A percentile compares a stretch with the other conserved stretches of the same genome.
Evolutionary conservation across 2,888 invertebrate genomes (phyloP).

Genomic region (Cheilosia soror): DNA sequence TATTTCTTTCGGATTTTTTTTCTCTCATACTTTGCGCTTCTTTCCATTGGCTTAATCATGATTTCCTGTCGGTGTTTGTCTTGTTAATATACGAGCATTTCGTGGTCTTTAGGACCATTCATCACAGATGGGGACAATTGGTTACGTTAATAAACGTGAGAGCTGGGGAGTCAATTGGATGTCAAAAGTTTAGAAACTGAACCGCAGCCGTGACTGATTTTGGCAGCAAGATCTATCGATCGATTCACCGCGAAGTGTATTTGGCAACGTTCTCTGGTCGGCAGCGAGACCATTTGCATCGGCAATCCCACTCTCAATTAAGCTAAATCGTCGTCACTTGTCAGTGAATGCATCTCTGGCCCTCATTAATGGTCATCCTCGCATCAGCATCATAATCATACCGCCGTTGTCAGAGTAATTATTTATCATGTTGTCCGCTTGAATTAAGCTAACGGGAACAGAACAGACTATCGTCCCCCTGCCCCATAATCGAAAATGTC

Average conservation of each 20-base stretch:
- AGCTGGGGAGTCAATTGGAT: constrained; percentile 31
- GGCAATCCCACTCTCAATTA: constrained; percentile 59
- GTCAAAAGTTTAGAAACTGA: constrained; percentile 8
- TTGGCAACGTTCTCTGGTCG: constrained; percentile 9
- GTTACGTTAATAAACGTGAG: constrained; percentile 54
- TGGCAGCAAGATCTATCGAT: neutral
- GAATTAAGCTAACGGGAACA: constrained; percentile 40
- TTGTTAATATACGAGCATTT: constrained; percentile 24
- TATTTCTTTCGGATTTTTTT: neutral
- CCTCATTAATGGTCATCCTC: constrained; percentile 50
- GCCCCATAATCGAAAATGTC: constrained; percentile 21
- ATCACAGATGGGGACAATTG: constrained; percentile 26
- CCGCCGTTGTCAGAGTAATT: constrained; percentile 47
- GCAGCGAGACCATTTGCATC: neutral
- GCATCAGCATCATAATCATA: constrained; percentile 1
- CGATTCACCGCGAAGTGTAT: constrained; percentile 25
- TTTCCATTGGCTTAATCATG: constrained; percentile 33
- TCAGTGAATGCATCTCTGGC: constrained; percentile 20
- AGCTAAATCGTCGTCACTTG: constrained; percentile 59
- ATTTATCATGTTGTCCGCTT: constrained; percentile 61
- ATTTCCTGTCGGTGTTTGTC: constrained; percentile 58
- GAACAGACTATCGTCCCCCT: neutral
- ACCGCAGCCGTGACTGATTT: constrained; percentile 3
- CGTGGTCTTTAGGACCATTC: constrained; percentile 18
- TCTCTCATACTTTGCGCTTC: neutral